Conservation (phyloP, 1,140 invertebrate genomes). For the Chrysomallon squamiferum region DNA sequence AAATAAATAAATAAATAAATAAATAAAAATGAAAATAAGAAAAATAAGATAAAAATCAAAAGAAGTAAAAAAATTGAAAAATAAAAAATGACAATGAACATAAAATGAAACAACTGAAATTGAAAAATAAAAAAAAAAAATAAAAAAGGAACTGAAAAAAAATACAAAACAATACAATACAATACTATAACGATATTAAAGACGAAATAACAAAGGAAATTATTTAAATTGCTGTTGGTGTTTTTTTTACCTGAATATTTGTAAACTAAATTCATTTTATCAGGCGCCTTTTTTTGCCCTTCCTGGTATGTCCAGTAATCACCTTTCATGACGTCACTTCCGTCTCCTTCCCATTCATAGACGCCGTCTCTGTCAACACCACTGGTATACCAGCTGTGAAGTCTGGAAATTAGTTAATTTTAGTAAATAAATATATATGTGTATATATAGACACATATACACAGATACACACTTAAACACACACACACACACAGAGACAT, state of each 20-base stretch:
- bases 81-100: too few species aligned
- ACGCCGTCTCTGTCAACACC: conserved; percentile 20
- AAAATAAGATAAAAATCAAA: too few species aligned
- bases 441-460: background rate
- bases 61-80: too few species aligned
- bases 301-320: background rate
- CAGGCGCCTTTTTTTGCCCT: background rate
- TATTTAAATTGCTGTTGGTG: too few species aligned
- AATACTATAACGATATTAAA: too few species aligned
- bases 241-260: conserved; percentile 3
- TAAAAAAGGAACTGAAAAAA: too few species aligned
- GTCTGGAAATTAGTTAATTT: background rate
- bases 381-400: conserved; percentile 37
- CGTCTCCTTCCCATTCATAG: conserved; percentile 39
- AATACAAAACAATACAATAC: too few species aligned
- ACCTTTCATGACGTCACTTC: conserved; percentile 1
- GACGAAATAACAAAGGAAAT: too few species aligned
- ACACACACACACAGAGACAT: background rate
- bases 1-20: too few species aligned
- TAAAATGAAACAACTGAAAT: too few species aligned
- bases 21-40: too few species aligned
- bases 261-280: conserved; percentile 6
- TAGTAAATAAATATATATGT: background rate
- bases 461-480: background rate
- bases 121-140: too few species aligned